Evolutionary conservation across 2,797 vertebrate genomes (phyloP).

Genomic region (Scolopax bukidnonensis): DNA sequence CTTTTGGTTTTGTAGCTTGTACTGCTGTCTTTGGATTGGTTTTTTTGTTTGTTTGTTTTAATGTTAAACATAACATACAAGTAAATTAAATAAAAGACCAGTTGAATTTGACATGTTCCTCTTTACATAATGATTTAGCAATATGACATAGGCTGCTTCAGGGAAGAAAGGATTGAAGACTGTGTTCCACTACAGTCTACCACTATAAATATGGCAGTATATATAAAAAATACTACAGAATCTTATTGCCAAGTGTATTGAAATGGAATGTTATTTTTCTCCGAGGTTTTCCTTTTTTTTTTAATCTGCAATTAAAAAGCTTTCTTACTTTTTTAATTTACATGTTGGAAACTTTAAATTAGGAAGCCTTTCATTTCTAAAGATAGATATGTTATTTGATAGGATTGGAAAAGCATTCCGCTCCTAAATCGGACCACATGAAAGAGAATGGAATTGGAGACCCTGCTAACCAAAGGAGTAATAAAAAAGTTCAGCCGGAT

Average conservation of each 20-base stretch:
- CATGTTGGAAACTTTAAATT: neutral
- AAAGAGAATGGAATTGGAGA: conserved; percentile 85
- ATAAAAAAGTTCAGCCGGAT: conserved; percentile 78
- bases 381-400: conserved; percentile 26
- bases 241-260: neutral
- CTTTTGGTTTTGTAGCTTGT: neutral
- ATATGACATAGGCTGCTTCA: neutral
- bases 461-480: conserved; percentile 75
- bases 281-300: neutral
- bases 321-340: neutral
- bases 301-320: neutral
- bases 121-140: neutral
- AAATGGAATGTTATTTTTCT: neutral
- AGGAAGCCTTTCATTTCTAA: neutral
- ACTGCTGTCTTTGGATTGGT: neutral
- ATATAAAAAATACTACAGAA: neutral
- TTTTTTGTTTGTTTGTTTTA: neutral
- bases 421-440: conserved; percentile 79
- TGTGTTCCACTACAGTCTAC: neutral
- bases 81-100: neutral
- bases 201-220: neutral
- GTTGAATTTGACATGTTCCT: neutral
- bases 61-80: neutral
- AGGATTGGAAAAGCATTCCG: conserved; percentile 70
- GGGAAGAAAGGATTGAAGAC: neutral